phyloP scores from a whole-genome alignment of 35 echinoderm and acorn worm species.

The Heliocidaris tuberculata region DNA sequence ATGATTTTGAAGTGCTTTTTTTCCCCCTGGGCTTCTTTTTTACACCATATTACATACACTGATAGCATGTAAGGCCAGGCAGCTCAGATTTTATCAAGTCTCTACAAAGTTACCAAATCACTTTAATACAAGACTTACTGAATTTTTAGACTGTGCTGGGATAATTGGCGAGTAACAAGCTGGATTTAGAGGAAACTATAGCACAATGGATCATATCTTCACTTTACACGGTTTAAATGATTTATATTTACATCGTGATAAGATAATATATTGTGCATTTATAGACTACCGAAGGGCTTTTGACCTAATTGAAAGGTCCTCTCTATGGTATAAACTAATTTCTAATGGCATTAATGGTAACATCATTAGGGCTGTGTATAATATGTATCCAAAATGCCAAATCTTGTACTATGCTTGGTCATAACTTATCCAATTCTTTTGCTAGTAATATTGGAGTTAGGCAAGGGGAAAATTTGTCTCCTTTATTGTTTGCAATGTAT shows the following conservation, averaged over 20 bases:
- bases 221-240: constrained; percentile 52
- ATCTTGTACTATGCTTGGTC: not conserved
- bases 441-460: constrained; percentile 40
- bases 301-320: constrained; percentile 53
- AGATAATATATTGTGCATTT: constrained; percentile 58
- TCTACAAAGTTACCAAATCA: too few species aligned
- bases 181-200: constrained; percentile 51
- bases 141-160: constrained; percentile 40
- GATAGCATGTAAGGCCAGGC: too few species aligned
- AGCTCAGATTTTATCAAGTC: too few species aligned
- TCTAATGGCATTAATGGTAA: constrained; percentile 53
- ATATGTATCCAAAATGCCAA: constrained; percentile 45
- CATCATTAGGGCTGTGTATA: constrained; percentile 56
- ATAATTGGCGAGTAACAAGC: constrained; percentile 57
- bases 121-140: constrained; percentile 43
- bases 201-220: constrained; percentile 58
- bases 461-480: not conserved
- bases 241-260: constrained; percentile 47
- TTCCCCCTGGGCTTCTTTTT: too few species aligned
- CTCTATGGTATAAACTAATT: constrained; percentile 60
- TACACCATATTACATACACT: too few species aligned
- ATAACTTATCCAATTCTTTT: constrained; percentile 17
- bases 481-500: constrained; percentile 43
- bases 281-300: constrained; percentile 53
- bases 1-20: too few species aligned